Base-by-base conservation (phyloP, 2,113 vertebrate genomes). In the Fulmarus glacialis region DNA sequence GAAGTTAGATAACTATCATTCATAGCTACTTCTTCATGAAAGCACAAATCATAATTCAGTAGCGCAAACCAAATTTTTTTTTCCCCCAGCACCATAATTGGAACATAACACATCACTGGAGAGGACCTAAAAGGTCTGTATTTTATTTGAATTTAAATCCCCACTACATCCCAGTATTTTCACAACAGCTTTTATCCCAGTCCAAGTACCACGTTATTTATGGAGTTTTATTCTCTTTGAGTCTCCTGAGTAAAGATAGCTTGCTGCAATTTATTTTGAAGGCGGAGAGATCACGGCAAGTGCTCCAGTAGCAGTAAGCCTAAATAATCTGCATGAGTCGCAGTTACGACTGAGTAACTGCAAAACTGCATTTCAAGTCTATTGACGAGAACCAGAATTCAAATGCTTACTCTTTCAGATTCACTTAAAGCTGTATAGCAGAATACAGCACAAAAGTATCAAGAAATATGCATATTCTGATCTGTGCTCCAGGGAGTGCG, bases 181-280 rank as follows among this genome's bases (percentile, higher is more conserved):
- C 83, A 87, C 26, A 70, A 59, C 81, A 52, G 24, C 42, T 96
- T 98, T 97, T 96, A 97, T 75, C 86, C 74, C 82, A 60, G 63
- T 87, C 55, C 18, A 96, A 71, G 62, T 89, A 86, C 40, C 13
- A 83, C 77, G 60, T 82, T 87, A 90, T 68, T 87, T 66, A 82
- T 23, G 32, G 26, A 59, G 12, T 71, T 87, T 53, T 67, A 62
- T 12, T 86, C 60, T 30, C 48, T 62, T 62, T 68, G 12, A 77
- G 71, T 45, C 66, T 50, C 71, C 56, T 23, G 15, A 78, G 36
- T 13, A 71, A 64, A 87, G 60, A 73, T 0, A 91, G 72, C 20
- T 93, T 80, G 45, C 48, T 95, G 2, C 60, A 89, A 92, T 42
- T 72, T 90, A 4, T 50, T 92, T 38, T 50, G 68, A 90, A 78